Evolutionary conservation across 35 echinoderm and acorn worm species (phyloP), one percentile per base, ranked within the genome.

Genomic region (Stichopus chloronotus): DNA sequence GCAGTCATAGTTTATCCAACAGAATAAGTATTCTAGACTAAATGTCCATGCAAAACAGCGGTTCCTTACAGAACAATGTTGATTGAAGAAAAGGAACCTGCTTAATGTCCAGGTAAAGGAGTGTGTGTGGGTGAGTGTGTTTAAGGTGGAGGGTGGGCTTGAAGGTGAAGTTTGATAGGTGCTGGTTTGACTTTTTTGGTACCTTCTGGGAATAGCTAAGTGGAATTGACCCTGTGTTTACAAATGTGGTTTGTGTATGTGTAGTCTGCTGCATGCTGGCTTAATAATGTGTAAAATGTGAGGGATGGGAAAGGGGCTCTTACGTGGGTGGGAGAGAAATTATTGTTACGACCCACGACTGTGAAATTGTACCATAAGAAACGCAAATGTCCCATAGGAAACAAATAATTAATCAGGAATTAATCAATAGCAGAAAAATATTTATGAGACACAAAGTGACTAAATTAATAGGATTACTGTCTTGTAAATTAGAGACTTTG

Each of bases 111-210:
- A 43, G 30, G 30, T 43, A 43, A 43, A 43, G 30, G 30, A 43
- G 30, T 43, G 30, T 43, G n/a, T 68, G 65, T 71, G 65, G 11
- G 65, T 71, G 65, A 2, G 1, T 71, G 4, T 71, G 65, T 71
- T 13, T 43, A 71, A 0, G 65, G 65, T 71, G 65, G 65, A 71
- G 65, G 65, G 65, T 11, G 65, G 65, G 65, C 2, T 11, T 71
- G n/a, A 71, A 71, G 65, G 65, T 71, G n/a, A 13, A 71, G n/a
- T 71, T 71, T 71, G 65, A 71, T 71, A 71, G 65, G 65, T 71
- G 65, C n/a, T 71, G n/a, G 4, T 71, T 71, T 71, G 65, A 4
- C 65, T 71, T 43, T 43, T 43, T 43, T 43, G 30, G 30, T 43
- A 43, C 30, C 30, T 43, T 43, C 30, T 43, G 30, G 30, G 3